Base-by-base conservation (phyloP, 2,888 invertebrate species). In the Archips xylosteana region DNA sequence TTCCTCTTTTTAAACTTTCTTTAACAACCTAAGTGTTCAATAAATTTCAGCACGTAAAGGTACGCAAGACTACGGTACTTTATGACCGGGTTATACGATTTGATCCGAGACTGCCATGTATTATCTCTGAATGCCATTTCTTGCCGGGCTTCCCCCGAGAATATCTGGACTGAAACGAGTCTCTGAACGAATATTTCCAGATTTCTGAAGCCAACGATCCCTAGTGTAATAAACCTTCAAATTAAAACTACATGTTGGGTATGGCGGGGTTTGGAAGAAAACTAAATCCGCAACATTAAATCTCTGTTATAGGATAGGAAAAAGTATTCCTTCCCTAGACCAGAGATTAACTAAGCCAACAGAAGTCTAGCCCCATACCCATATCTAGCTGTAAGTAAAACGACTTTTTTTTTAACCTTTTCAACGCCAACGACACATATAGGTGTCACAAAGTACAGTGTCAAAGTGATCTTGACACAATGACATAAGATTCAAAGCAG, bases 161-260 rank as follows among this genome's bases (percentile, higher is more conserved):
- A 74, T 74, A 76, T 78, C 75, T 78, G 80, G 78, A 75, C 57
- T 49, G 64, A 36, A 75, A 75, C 75, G 77, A 78, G 76, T 79
- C 76, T 75, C 72, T 49, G 77, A 79, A 77, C 77, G 79, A 80
- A 82, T 81, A 83, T 78, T 78, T 78, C 76, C 71, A 78, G 79
- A 81, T 83, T 78, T 76, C 77, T 71, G 76, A 75, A 74, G 75
- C 80, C 76, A 68, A 74, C 76, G 73, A 78, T 75, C 77, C 71
- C 74, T 70, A 5, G 72, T 59, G 70, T 47, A 70, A 74, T 74
- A 70, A 74, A 71, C 59, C 70, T 54, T 51, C 54, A 61, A 74
- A 65, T 70, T 61, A 69, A 65, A 72, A 73, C 64, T 57, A 66
- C 51, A 62, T 64, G 66, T 62, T 13, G 15, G 49, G 63, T 36